Evolutionary conservation across 2,888 invertebrate genomes (phyloP).

Genomic region (Platycheirus albimanus): DNA sequence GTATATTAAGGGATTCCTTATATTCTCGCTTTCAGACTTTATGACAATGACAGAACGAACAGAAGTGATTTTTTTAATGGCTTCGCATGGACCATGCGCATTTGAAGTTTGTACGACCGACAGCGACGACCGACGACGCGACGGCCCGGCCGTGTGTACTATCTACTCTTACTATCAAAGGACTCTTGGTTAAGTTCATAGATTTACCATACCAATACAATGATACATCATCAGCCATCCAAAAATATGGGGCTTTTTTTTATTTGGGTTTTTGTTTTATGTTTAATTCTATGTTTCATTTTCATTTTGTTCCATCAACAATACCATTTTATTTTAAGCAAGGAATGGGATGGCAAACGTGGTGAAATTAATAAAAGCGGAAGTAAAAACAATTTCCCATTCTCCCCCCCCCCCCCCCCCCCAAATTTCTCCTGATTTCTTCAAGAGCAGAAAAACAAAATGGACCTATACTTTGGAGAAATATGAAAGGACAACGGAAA

Average conservation of each 20-base stretch:
- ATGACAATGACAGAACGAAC: constrained; percentile 22
- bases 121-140: no score
- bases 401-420: no score
- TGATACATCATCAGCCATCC: constrained; percentile 1
- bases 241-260: neutral
- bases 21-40: constrained; percentile 2
- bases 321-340: constrained; percentile 19
- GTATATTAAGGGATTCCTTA: neutral
- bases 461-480: no score
- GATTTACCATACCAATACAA: constrained; percentile 1
- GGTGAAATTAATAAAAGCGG: neutral
- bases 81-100: constrained; percentile 57
- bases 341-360: neutral
- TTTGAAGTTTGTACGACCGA: neutral
- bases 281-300: constrained; percentile 15
- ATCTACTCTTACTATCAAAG: constrained; percentile 56
- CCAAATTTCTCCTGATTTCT: neutral
- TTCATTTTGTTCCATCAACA: constrained; percentile 13
- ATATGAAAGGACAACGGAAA: no score
- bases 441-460: no score
- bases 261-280: neutral
- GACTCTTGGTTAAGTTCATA: constrained; percentile 8
- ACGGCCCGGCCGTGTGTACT: constrained; percentile 54
- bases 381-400: neutral
- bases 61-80: constrained; percentile 60